A percentile compares a stretch with the other conserved stretches of the same genome.
Evolutionary conservation across 2,113 vertebrate species (phyloP).

Genomic region (Rana temporaria): DNA sequence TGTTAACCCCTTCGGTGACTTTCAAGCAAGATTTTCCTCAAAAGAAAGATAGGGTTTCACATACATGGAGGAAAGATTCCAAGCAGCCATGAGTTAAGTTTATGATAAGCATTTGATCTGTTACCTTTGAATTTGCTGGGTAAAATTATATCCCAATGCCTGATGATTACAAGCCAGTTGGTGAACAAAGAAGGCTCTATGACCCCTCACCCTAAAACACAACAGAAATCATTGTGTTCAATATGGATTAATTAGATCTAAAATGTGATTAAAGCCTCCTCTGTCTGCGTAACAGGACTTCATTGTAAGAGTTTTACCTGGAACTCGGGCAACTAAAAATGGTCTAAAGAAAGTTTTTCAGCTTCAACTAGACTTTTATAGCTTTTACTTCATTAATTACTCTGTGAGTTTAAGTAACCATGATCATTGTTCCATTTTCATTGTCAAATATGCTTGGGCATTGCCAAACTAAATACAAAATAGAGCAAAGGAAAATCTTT

Average conservation of each 20-base stretch:
- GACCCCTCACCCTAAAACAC: conserved; percentile 86
- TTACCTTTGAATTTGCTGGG: conserved; percentile 80
- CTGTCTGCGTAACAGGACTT: conserved; percentile 78
- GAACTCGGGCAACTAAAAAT: conserved; percentile 76
- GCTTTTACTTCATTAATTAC: not conserved
- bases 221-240: conserved; percentile 86
- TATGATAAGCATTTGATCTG: conserved; percentile 82
- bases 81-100: conserved; percentile 74
- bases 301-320: conserved; percentile 80
- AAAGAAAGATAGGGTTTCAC: conserved; percentile 73
- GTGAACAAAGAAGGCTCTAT: conserved; percentile 84
- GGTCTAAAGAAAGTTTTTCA: conserved; percentile 32
- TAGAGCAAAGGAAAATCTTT: too few relatives aligned
- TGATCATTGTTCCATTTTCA: not conserved
- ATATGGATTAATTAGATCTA: conserved; percentile 88
- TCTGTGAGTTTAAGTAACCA: not conserved
- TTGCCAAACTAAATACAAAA: too few relatives aligned
- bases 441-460: too few relatives aligned
- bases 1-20: conserved; percentile 69
- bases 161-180: conserved; percentile 75
- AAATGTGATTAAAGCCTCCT: conserved; percentile 81
- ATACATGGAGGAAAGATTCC: conserved; percentile 73
- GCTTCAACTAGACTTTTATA: conserved; percentile 7
- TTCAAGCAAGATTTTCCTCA: conserved; percentile 78
- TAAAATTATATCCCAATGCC: conserved; percentile 83